phyloP scores from a whole-genome alignment of 2,113 vertebrate species.

The Epinephelus moara region DNA sequence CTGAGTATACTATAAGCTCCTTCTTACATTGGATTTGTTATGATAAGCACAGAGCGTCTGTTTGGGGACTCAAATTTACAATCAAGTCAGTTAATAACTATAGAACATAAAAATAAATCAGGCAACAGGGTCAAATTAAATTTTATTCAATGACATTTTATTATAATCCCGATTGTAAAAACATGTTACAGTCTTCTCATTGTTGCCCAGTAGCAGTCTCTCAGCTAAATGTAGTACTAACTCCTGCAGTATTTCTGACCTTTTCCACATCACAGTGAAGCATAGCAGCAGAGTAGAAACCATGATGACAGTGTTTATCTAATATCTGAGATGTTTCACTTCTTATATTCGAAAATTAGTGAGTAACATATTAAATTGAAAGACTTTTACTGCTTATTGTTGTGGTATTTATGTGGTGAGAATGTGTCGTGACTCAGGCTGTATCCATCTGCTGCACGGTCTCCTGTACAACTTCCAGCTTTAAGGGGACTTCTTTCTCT shows the following conservation, averaged over 20 bases:
- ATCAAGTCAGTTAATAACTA: not conserved
- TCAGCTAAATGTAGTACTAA: not conserved
- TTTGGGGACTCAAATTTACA: not conserved
- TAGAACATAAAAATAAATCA: not conserved
- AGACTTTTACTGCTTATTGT: not conserved
- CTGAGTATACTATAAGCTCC: too few species aligned
- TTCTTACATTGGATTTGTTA: not conserved
- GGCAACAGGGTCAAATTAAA: not conserved
- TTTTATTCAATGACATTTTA: not conserved
- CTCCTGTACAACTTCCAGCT: constrained; percentile 79
- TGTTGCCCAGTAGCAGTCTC: not conserved
- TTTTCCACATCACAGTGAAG: not conserved
- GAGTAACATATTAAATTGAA: not conserved
- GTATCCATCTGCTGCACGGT: constrained; percentile 77
- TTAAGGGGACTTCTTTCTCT: constrained; percentile 74
- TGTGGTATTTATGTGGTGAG: not conserved
- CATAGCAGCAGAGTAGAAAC: not conserved
- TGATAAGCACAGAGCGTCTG: not conserved
- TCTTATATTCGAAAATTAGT: not conserved
- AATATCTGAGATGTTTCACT: not conserved
- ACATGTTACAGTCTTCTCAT: not conserved
- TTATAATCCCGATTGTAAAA: constrained; percentile 2
- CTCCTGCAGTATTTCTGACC: not conserved
- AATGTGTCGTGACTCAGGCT: constrained; percentile 40
- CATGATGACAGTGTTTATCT: not conserved